Conservation (phyloP, 2,113 vertebrate species). For the Oncorhynchus mykiss region DNA sequence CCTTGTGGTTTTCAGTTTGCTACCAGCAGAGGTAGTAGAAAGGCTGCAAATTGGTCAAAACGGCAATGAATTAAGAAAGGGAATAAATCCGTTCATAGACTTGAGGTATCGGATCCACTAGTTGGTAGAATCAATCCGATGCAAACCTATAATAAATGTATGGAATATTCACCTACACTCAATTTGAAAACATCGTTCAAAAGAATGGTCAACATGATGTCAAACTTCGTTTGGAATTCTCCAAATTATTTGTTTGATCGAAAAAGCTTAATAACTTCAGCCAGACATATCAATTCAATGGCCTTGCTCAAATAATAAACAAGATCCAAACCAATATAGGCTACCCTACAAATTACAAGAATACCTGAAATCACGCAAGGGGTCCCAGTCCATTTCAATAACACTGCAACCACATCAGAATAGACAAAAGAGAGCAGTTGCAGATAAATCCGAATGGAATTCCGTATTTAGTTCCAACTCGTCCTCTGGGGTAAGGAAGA, state of each 20-base stretch:
- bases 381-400: conserved; percentile 20
- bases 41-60: conserved; percentile 2
- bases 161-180: conserved; percentile 40
- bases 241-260: background rate
- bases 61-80: conserved; percentile 56
- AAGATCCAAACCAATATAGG: background rate
- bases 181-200: conserved; percentile 40
- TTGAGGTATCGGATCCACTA: conserved; percentile 43
- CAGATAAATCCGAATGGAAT: conserved; percentile 25
- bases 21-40: conserved; percentile 47
- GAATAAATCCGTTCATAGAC: conserved; percentile 53
- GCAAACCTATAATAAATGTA: conserved; percentile 11
- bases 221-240: background rate
- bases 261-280: conserved; percentile 37
- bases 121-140: conserved; percentile 7
- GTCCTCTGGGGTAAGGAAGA: conserved; percentile 42
- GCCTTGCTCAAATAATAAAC: conserved; percentile 39
- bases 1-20: conserved; percentile 39
- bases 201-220: conserved; percentile 53
- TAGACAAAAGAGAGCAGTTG: background rate
- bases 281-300: conserved; percentile 29
- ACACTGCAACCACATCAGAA: background rate
- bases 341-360: background rate
- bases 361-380: conserved; percentile 12
- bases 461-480: conserved; percentile 43